Evolutionary conservation across 2,888 invertebrate species (phyloP), one percentile per base, ranked within the genome.

Genomic region (Chironomus tentans): DNA sequence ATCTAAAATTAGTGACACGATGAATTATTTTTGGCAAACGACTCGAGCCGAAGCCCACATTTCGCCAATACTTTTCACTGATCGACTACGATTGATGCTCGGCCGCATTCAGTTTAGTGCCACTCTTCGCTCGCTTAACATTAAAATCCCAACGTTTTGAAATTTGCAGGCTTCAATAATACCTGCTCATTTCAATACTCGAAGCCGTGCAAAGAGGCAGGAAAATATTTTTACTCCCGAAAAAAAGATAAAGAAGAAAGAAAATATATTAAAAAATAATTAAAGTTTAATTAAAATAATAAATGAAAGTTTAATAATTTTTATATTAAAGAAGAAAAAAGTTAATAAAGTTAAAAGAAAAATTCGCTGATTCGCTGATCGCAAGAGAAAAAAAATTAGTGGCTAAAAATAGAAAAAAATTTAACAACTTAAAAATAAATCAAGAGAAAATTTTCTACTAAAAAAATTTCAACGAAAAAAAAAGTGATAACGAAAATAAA

Each of bases 81-180:
- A 65, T 76, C 77, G 71, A 77, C 70, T 77, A 76, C 82, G 83
- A 82, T 81, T 80, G 78, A 80, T 79, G 79, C 79, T 79, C 81
- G 82, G 81, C 81, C 80, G 80, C 80, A 81, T 77, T 76, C 76
- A 76, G 76, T 76, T 69, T 76, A 82, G 81, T 82, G 82, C 86
- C 90, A 91, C 91, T 91, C 91, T 91, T 91, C 91, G 91, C 91
- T 91, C 90, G 90, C 91, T 90, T 91, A 91, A 91, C 76, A 68
- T 76, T 91, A 92, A 92, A 92, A 93, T 92, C 93, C 91, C 92
- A 92, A 93, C 93, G 92, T 92, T 92, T 93, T 92, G 91, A 75
- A 76, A 76, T 48, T 74, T 89, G 62, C 62, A 24, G 48, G 12
- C 50, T 21, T 24, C n/a, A 24, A 79, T 50, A 18, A 56, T 48